Percentiles rank a stretch among this genome's conserved stretches.
Evolutionary conservation across 2,888 invertebrate species (phyloP).

Genomic region (Morinoia aosen): DNA sequence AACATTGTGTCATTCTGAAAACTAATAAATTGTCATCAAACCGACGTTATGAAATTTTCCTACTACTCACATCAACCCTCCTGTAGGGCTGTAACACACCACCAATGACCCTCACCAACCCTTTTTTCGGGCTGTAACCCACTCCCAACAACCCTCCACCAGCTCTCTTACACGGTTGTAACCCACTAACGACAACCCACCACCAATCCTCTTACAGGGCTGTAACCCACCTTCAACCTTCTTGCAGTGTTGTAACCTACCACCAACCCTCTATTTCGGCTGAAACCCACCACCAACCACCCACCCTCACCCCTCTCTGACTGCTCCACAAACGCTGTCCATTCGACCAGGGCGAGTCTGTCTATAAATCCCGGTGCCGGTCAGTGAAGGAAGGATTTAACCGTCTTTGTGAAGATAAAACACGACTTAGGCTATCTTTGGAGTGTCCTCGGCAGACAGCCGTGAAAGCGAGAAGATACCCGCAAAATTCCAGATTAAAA

Average conservation of each 20-base stretch:
- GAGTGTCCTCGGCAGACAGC: constrained; percentile 4
- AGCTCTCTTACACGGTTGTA: too few species aligned
- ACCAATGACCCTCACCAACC: too few species aligned
- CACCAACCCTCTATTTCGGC: not conserved
- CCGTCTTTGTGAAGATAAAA: constrained; percentile 43
- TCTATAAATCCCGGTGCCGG: constrained; percentile 7
- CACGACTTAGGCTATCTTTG: constrained; percentile 29
- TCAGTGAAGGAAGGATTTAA: constrained; percentile 19
- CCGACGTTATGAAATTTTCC: too few species aligned
- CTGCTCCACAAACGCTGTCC: not conserved
- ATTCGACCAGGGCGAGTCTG: not conserved
- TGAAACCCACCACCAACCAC: not conserved
- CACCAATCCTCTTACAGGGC: too few species aligned
- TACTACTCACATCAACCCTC: too few species aligned
- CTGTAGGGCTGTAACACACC: too few species aligned
- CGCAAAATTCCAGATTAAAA: not conserved
- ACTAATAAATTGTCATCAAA: too few species aligned
- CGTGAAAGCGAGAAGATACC: not conserved
- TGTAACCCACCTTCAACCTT: too few species aligned
- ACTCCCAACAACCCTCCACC: too few species aligned
- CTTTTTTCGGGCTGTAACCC: too few species aligned
- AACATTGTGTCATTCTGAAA: too few species aligned
- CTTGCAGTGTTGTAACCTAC: not conserved
- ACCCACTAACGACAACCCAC: too few species aligned
- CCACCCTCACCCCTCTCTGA: not conserved